Evolutionary conservation across 2,888 invertebrate genomes (phyloP), one percentile per base, ranked within the genome.

Genomic region (Coenonympha arcania): DNA sequence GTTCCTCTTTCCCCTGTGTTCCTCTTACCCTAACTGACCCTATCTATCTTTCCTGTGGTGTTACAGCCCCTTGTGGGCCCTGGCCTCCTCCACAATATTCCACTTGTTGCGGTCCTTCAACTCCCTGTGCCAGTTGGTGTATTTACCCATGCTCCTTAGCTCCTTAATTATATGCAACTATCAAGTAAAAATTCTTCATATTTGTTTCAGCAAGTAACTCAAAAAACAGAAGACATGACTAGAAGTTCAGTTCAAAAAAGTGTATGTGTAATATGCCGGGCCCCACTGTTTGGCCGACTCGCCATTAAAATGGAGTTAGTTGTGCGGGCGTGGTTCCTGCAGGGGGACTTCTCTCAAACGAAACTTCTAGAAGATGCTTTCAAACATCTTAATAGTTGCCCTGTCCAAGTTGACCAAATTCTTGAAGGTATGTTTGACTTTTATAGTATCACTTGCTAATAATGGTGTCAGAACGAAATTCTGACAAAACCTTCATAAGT

Each of bases 161-260:
- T n/a, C n/a, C n/a, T n/a, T n/a, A 2, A 24, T 24, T 8, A 24
- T 8, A 6, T 8, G n/a, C n/a, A n/a, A 8, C 8, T 24, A 8
- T 24, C 4, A 11, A 13, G 5, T 18, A 4, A 16, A 9, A 34
- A 9, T 18, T 22, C 13, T 45, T 45, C 28, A 42, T 43, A 16
- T 58, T 39, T 57, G 6, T 76, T n/a, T n/a, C n/a, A 98, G 95
- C 94, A 95, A 89, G 88, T 99, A 30, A 91, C 94, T 68, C 95
- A 95, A 71, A 93, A 93, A 62, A 95, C 96, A 2, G 94, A 95
- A 2, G 98, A 99, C 70, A 95, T 99, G 71, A 99, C 99, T 0
- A 89, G 99, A 62, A 96, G 96, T 66, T 96, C 98, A 3, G 98
- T 99, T 11, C 99, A 99, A 84, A 99, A 99, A 78, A 96, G 97